A percentile compares a stretch with the other conserved stretches of the same genome.
These are phyloP conservation scores for Chaenogobius annularis DNA, from an alignment of 2,113 vertebrate species.

Conservation along the genomic window DNA sequence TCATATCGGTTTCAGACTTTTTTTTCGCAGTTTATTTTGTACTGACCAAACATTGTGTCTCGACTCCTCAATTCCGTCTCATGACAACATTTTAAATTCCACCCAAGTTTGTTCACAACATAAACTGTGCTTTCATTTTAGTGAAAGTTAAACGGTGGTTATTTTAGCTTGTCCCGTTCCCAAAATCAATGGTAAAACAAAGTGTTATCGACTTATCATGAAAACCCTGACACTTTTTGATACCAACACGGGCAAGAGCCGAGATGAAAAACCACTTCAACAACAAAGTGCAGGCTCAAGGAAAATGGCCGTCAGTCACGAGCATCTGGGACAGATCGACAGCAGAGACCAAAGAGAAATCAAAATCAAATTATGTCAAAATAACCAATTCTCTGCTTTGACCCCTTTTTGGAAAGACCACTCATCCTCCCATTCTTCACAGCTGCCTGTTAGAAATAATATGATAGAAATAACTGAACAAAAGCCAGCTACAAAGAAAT, in stretches of 20 bases:
- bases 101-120: too few relatives aligned
- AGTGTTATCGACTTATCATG: neutral
- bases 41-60: too few relatives aligned
- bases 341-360: neutral
- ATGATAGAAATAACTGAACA: neutral
- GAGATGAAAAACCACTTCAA: neutral
- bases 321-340: neutral
- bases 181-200: neutral
- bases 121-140: too few relatives aligned
- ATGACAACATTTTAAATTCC: too few relatives aligned
- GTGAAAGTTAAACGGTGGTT: too few relatives aligned
- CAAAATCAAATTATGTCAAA: conserved; percentile 1
- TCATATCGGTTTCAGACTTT: too few relatives aligned
- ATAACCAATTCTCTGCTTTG: neutral
- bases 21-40: too few relatives aligned
- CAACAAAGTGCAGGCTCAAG: neutral
- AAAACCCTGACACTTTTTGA: neutral
- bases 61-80: too few relatives aligned
- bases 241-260: neutral
- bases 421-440: neutral
- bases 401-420: neutral
- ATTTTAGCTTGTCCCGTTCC: neutral
- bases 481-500: neutral
- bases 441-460: neutral
- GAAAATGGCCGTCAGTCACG: neutral